These are phyloP conservation scores for Cephalophus harveyi DNA, from an alignment of 2,113 vertebrate species.

Conservation along the genomic window DNA sequence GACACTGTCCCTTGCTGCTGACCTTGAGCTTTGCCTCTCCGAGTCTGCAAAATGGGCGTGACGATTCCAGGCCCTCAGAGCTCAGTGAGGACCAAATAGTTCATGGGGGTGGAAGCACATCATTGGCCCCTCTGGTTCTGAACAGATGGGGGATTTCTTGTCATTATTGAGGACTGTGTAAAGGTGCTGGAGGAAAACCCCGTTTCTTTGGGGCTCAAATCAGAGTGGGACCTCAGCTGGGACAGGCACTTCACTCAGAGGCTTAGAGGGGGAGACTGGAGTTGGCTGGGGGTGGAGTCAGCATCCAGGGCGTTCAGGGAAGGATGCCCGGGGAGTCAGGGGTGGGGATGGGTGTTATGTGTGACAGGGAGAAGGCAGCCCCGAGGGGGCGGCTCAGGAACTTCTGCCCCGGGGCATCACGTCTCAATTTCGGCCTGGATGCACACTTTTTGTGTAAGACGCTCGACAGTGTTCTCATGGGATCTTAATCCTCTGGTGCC, in stretches of 20 bases:
- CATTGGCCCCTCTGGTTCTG: neutral
- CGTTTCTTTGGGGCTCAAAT: neutral
- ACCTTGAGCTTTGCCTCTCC: neutral
- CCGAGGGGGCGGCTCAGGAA: neutral
- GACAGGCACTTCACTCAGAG: neutral
- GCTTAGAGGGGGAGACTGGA: too few species aligned
- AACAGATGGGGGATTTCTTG: accelerated
- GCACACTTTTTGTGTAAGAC: slow-evolving; percentile 45
- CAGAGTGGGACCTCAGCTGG: accelerated
- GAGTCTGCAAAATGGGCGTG: neutral
- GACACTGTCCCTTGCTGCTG: neutral
- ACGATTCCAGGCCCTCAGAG: neutral
- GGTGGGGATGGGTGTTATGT: neutral
- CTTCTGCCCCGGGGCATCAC: neutral
- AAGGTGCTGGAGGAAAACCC: neutral
- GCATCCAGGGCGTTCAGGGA: neutral
- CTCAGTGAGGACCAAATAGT: neutral
- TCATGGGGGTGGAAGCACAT: accelerated
- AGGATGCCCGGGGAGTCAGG: neutral
- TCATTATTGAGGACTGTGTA: accelerated
- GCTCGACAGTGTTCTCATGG: neutral
- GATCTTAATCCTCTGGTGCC: slow-evolving; percentile 13
- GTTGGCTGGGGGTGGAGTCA: neutral
- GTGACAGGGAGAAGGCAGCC: neutral
- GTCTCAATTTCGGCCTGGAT: slow-evolving; percentile 58